Base-by-base conservation (phyloP, 2,113 vertebrate species). In the Pseudonaja textilis region DNA sequence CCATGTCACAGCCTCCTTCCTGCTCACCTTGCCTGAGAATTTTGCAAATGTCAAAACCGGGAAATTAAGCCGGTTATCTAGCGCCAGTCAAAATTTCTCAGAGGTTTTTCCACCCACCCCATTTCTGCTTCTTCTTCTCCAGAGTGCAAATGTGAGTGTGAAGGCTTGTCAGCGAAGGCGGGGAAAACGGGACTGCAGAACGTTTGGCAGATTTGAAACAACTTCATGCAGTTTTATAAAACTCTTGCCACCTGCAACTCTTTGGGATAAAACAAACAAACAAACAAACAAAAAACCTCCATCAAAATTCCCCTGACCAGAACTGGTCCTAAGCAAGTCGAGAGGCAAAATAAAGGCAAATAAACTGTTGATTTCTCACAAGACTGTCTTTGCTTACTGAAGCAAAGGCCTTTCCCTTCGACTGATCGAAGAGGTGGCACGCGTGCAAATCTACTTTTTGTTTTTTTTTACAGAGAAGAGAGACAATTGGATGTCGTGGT, bases 41-140 rank as follows among this genome's bases (percentile, higher is more conserved):
- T 85, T 50, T 54, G 92, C 92, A 93, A 90, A 90, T 90, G 88
- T 90, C 92, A 93, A 90, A 59, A 93, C 61, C 61, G 34, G 74
- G 89, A 81, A n/a, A 93, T 86, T 90, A 90, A 90, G 88, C 92
- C 23, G 45, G 61, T 93, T 93, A 90, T 90, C 88, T 64, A 26
- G 88, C 56, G 4, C 89, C 74, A 86, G 88, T 86, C 88, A 61
- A 93, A 86, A n/a, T 61, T 90, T 86, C 74, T 93, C 88, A 90
- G 87, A 56, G 26, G 55, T 23, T 9, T 59, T 57, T 25, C 14
- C 9, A 14, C 85, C 39, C 57, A 59, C 8, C 8, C 8, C 45
- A 5, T 50, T 50, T 50, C 20, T 5, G 0, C 2, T 59, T 9
- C 7, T 85, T 25, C 7, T 85, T 85, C 45, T 20, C 45, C 5